Evolutionary conservation across 2,888 invertebrate genomes (phyloP), one percentile per base, ranked within the genome.

Genomic region (Pseudanteris insignis): DNA sequence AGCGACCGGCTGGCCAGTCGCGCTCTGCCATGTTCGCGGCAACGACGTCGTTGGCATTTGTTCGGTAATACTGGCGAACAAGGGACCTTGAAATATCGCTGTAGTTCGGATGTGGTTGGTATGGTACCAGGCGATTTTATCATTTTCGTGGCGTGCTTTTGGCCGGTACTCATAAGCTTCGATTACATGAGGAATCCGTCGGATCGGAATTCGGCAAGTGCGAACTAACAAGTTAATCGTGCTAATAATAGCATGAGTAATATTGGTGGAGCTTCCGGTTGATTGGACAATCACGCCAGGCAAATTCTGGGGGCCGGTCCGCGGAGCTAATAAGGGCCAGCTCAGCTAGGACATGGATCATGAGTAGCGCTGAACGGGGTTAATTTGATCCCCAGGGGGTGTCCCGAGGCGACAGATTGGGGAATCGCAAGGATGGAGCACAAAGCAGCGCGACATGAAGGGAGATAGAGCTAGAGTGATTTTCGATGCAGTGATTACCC

Each of bases 1-100:
- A 64, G 64, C 69, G 70, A 70, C 72, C 71, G 74, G 75, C 73
- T 74, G 76, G 75, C 70, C 76, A 77, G 76, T 77, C 74, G 75
- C 71, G 75, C 71, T 74, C 65, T 69, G 71, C 67, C 72, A 57
- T 29, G 41, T 47, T 36, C 70, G 68, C 71, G 71, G 70, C 68
- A 65, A 67, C 69, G 67, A 64, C 67, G 64, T 67, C 65, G 65
- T 57, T 61, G 46, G 54, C 32, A 46, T 50, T 53, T 38, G 46
- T 38, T 44, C 11, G 60, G 67, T 48, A 65, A 68, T 69, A 68
- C 63, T 65, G 62, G 37, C 57, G 62, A 67, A 55, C 66, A 58
- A 60, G 36, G 11, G 13, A 25, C 44, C 46, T 51, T 34, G 46
- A 59, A 12, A 2, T n/a, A n/a, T n/a, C n/a, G n/a, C n/a, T n/a